Percentiles rank a stretch among this genome's conserved stretches.
Conservation (phyloP, 2,888 invertebrate species). For the Napeogenes sylphis region DNA sequence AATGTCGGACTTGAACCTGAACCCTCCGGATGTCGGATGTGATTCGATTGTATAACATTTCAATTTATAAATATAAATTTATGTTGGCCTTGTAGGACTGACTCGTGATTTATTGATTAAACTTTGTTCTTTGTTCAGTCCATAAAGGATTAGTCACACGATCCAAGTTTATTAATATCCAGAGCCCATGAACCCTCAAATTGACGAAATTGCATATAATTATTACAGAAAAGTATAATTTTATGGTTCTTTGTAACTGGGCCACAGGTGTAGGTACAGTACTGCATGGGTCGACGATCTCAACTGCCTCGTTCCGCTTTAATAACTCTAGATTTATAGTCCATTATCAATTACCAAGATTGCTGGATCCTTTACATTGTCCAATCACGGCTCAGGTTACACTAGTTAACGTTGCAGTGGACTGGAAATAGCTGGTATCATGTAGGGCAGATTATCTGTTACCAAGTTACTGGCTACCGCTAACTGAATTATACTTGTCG, state of each 20-base stretch:
- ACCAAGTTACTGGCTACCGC: not conserved
- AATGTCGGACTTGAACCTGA: no score
- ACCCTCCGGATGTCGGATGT: no score
- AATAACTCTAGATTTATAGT: slow-evolving; percentile 46
- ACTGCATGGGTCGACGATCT: slow-evolving; percentile 19
- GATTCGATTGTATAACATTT: no score
- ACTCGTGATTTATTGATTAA: slow-evolving; percentile 14
- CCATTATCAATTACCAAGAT: slow-evolving; percentile 49
- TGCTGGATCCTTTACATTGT: slow-evolving; percentile 36
- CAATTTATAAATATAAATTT: no score
- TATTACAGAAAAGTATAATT: not conserved
- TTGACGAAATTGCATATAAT: no score
- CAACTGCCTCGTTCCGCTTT: slow-evolving; percentile 21
- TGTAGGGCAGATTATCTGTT: slow-evolving; percentile 14
- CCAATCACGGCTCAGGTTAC: slow-evolving; percentile 32
- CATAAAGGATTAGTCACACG: slow-evolving; percentile 22
- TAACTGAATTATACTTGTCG: no score
- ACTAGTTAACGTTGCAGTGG: slow-evolving; percentile 30
- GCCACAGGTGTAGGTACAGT: slow-evolving; percentile 17
- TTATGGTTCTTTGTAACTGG: slow-evolving; percentile 21
- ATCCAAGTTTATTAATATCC: not conserved
- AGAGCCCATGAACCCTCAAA: no score
- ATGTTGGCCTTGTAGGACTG: no score
- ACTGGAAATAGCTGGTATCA: slow-evolving; percentile 33
- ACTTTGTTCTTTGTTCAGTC: slow-evolving; percentile 19